Evolutionary conservation across 2,113 vertebrate species (phyloP).

Genomic region (Leiothrix lutea): DNA sequence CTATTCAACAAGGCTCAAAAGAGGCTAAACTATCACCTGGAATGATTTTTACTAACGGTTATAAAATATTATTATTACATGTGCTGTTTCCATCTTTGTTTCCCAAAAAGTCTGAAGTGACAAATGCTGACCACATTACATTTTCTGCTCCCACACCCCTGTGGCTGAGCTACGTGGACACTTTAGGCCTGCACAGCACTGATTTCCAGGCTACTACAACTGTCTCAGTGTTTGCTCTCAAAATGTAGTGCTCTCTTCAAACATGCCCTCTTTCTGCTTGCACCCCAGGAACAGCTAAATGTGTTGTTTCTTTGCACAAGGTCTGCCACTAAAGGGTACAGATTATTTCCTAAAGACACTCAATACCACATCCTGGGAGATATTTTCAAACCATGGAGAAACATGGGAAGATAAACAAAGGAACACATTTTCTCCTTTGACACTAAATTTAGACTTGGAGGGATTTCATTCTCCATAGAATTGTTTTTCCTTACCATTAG

Average conservation of each 20-base stretch:
- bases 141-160: background rate
- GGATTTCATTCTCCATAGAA: background rate
- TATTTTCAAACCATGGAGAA: background rate
- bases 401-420: background rate
- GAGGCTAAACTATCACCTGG: background rate
- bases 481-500: background rate
- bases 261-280: background rate
- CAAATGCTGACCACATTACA: background rate
- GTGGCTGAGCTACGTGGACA: background rate
- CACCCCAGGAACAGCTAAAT: background rate
- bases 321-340: background rate
- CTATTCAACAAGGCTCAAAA: background rate
- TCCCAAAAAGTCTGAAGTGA: background rate
- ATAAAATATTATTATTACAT: too few species aligned
- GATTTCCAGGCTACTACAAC: background rate
- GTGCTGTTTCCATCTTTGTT: background rate
- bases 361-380: background rate
- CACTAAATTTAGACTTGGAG: background rate
- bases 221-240: background rate
- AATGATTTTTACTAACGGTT: background rate
- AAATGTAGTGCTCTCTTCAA: accelerated
- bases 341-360: background rate
- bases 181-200: background rate
- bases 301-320: background rate
- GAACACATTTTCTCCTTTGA: background rate